Evolutionary conservation across 2,888 invertebrate species (phyloP), one percentile per base, ranked within the genome.

Genomic region (Sturmia bella): DNA sequence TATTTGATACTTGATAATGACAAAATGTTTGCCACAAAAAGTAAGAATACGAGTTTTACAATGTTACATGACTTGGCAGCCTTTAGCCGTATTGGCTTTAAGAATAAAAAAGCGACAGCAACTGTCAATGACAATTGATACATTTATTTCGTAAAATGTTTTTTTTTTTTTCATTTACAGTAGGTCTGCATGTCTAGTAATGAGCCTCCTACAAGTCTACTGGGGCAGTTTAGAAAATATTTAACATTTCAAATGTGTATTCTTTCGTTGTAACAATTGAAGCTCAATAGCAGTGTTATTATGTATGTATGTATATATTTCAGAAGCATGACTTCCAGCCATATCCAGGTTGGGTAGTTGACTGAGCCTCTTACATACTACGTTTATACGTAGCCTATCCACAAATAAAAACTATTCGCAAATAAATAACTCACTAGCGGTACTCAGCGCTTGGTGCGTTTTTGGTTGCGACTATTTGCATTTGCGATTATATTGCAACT

Each of bases 101-200:
- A 19, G 15, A 45, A 50, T 21, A 37, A 32, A 68, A 56, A 59
- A 68, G 43, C 41, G 54, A 24, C 77, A 70, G 24, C 63, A 69
- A 77, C 73, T 82, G 81, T 82, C 81, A 77, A 77, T 77, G 81
- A 74, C 77, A 82, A 77, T 82, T 82, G 77, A 82, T 77, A 77
- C 64, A 64, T 73, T 70, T 66, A 68, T 59, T 41, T 56, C 41
- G 52, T 5, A 41, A 66, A 32, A 17, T 48, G 1, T 41, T 32
- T 61, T 56, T 50, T 57, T 27, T 17, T 7, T 50, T 32, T 19
- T 43, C 50, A 12, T 15, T 39, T 39, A 3, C 12, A 45, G 11
- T 43, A 6, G 37, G 39, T 43, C 19, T 61, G 37, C 45, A 17
- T 63, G 63, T 37, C 57, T 50, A 15, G 24, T 27, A 27, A 39